A percentile compares a stretch with the other conserved stretches of the same genome.
These are phyloP conservation scores for Zalophus californianus DNA, from an alignment of 2,797 vertebrate species.

Conservation along the genomic window DNA sequence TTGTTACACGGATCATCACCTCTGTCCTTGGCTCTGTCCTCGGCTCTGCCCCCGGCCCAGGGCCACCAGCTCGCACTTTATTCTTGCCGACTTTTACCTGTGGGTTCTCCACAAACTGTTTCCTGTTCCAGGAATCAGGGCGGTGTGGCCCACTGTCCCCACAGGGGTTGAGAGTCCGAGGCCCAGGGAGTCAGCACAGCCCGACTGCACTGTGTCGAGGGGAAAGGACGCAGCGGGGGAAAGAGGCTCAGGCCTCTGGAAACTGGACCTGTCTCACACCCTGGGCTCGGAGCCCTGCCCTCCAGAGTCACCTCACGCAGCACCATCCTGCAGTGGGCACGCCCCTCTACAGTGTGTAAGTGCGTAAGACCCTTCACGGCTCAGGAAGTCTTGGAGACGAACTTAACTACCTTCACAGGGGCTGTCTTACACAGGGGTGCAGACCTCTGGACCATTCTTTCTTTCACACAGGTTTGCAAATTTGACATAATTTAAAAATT, in stretches of 20 bases:
- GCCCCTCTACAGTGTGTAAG: neutral
- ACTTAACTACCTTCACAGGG: neutral
- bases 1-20: accelerated
- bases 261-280: neutral
- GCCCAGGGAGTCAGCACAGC: neutral
- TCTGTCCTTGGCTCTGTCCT: neutral
- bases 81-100: neutral
- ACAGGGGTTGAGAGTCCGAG: neutral
- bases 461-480: neutral
- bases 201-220: neutral
- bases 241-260: neutral
- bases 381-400: neutral
- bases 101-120: neutral
- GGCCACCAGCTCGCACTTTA: neutral
- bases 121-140: neutral
- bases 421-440: neutral
- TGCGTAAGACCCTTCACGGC: neutral
- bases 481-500: neutral
- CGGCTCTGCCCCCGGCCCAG: accelerated
- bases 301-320: neutral
- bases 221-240: no score
- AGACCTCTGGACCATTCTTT: neutral
- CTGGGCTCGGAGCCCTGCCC: neutral
- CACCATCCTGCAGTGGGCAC: neutral
- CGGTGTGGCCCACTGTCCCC: neutral